These are phyloP conservation scores for Tylochromis polylepis DNA, from an alignment of 2,113 vertebrate species.

Conservation along the genomic window DNA sequence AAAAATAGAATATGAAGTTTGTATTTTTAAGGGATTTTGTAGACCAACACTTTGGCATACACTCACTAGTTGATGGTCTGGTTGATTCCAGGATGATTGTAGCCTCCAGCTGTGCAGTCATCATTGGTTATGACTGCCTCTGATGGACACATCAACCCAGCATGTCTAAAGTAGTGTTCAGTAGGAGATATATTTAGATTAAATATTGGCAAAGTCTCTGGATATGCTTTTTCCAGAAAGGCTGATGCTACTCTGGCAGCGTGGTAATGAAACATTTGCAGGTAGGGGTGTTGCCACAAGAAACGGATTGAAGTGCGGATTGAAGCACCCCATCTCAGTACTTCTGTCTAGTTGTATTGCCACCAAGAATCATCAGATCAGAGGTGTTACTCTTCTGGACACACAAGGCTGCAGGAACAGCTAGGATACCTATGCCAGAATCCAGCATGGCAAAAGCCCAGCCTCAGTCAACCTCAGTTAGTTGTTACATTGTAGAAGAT, in stretches of 20 bases:
- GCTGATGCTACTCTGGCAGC: not conserved
- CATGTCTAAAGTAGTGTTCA: not conserved
- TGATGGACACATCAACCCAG: not conserved
- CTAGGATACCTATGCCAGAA: not conserved
- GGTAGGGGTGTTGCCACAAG: not conserved
- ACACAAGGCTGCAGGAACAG: not conserved
- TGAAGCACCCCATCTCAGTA: not conserved
- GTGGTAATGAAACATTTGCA: not conserved
- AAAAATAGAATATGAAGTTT: not conserved
- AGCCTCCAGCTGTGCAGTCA: not conserved
- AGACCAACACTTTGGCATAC: not conserved
- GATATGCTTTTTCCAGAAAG: not conserved
- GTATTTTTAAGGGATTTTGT: not conserved
- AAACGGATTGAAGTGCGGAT: not conserved
- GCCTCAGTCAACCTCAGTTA: not conserved
- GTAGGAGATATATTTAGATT: not conserved
- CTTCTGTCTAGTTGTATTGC: not conserved
- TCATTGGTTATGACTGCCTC: not conserved
- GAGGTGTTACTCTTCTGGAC: not conserved
- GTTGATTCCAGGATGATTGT: not conserved
- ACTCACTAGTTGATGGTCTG: not conserved
- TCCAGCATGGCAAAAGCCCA: not conserved
- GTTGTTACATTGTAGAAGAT: not conserved
- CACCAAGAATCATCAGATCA: not conserved
- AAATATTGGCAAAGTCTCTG: not conserved